Evolutionary conservation across 2,888 invertebrate genomes (phyloP), one percentile per base, ranked within the genome.

Genomic region (Stenodera caucasica): DNA sequence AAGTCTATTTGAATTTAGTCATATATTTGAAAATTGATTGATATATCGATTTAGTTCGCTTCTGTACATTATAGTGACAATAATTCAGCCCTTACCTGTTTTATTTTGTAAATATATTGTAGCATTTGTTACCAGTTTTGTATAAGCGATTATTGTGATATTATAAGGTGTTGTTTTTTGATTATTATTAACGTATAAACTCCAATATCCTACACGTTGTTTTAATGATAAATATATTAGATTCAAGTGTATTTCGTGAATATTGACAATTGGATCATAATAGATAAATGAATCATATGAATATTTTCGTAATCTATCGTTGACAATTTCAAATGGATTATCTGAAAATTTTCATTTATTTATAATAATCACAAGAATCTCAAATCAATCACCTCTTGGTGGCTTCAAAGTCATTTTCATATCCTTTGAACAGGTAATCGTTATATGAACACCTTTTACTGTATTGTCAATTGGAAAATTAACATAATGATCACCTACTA

Each of bases 221-320:
- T 66, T 69, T 64, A 58, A 52, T 52, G 66, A 64, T 53, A 60
- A 58, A 23, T 40, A 30, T 59, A 70, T 67, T 53, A 70, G 64
- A 56, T 70, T 72, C 52, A 78, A 66, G 65, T 74, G 73, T 45
- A 77, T 67, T 59, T 77, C 75, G 61, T 70, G 66, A 49, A 62
- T 64, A 53, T 65, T 67, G 29, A 60, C 78, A 12, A 81, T 80
- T 32, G 80, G 73, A 0, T 65, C 66, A 14, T 51, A 61, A 53
- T 63, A 62, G 52, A 58, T 55, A 60, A 73, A 71, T 45, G 77
- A 77, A 50, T 80, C 72, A 2, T 77, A 66, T 0, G 84, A 83
- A 78, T 84, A 85, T 14, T 74, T 65, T 0, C 74, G 71, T n/a
- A 84, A 82, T 2, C 83, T 83, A 0, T 81, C 75, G 21, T 70